phyloP scores from a whole-genome alignment of 2,113 vertebrate species.

The Hypanus sabinus region DNA sequence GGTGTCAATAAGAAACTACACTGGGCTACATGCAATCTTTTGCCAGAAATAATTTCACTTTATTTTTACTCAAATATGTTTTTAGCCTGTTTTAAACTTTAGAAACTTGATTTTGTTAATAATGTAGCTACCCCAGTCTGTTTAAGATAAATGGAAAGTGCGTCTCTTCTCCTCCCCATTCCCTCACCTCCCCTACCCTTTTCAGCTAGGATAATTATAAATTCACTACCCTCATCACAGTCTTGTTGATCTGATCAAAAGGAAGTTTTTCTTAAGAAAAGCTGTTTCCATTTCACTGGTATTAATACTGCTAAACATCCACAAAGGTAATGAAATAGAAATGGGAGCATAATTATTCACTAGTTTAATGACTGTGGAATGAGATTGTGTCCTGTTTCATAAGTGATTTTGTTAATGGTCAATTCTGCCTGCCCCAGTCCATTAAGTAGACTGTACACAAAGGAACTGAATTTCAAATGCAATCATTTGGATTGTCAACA shows the following conservation, averaged over 20 bases:
- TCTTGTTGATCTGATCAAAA: background rate
- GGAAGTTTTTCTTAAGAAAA: background rate
- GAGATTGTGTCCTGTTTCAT: too few relatives aligned
- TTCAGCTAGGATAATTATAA: background rate
- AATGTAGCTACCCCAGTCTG: background rate
- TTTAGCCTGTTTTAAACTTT: background rate
- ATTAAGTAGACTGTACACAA: background rate
- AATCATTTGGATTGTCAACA: background rate
- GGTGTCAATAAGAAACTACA: too few relatives aligned
- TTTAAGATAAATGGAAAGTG: background rate
- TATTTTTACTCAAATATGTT: background rate
- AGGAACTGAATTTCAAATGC: background rate
- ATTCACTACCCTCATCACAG: background rate
- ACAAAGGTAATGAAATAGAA: background rate
- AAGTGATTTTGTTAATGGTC: background rate
- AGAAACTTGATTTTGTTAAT: background rate
- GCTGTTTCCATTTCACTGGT: background rate
- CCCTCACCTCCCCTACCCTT: background rate
- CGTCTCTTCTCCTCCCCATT: too few relatives aligned
- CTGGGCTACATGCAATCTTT: background rate
- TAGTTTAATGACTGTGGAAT: background rate
- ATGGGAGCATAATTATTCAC: background rate
- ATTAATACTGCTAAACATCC: background rate
- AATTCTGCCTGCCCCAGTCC: background rate
- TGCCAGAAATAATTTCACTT: background rate